phyloP scores from a whole-genome alignment of 2,888 invertebrate genomes.

The Eupelmus urozonus region DNA sequence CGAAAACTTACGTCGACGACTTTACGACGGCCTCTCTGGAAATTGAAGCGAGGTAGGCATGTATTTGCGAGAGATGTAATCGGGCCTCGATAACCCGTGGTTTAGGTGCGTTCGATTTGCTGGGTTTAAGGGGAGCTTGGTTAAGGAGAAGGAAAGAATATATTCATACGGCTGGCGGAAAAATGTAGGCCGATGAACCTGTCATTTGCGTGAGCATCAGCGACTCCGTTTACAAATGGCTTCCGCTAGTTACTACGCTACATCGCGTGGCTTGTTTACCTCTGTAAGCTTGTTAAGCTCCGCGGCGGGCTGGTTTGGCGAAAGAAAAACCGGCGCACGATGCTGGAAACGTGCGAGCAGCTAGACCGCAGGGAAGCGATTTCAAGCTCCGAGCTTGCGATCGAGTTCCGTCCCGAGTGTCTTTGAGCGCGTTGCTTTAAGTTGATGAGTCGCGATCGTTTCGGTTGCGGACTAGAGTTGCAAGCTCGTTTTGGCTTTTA shows the following conservation, averaged over 20 bases:
- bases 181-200: conserved; percentile 57
- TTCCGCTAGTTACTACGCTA: conserved; percentile 56
- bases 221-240: conserved; percentile 58
- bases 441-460: no score
- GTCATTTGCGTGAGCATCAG: conserved; percentile 42
- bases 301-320: no score
- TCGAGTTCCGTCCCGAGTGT: no score
- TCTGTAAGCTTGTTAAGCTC: conserved; percentile 54
- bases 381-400: not conserved
- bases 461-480: no score
- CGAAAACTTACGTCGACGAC: no score
- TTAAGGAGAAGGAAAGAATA: conserved; percentile 9
- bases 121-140: conserved; percentile 23
- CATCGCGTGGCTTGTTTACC: conserved; percentile 59
- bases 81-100: conserved; percentile 50
- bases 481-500: no score
- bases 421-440: no score
- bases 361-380: not conserved
- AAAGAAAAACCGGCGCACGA: not conserved
- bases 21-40: no score
- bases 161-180: not conserved
- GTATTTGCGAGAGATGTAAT: no score
- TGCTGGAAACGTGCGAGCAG: conserved; percentile 22
- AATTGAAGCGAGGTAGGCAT: no score
- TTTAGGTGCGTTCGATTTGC: conserved; percentile 47